Conservation (phyloP, 1,140 invertebrate genomes). For the Nymphalis io region DNA sequence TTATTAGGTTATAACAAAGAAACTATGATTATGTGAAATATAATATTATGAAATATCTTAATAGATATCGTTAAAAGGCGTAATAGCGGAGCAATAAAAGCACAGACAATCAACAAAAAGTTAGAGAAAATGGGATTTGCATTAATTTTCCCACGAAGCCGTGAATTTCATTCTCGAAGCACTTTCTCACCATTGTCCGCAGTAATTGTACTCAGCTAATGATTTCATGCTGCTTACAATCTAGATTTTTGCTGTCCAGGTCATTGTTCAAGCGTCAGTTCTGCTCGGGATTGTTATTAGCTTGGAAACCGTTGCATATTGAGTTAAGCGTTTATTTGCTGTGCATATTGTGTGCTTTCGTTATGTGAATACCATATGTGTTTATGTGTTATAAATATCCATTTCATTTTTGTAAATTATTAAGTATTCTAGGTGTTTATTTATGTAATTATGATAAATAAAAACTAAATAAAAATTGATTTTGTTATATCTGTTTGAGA, state of each 20-base stretch:
- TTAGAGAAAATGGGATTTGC: conserved; percentile 51
- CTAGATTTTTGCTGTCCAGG: conserved; percentile 49
- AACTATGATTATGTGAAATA: neutral
- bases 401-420: too few relatives aligned
- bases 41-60: conserved; percentile 22
- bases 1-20: too few relatives aligned
- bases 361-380: too few relatives aligned
- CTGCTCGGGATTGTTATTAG: conserved; percentile 17
- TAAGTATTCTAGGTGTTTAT: too few relatives aligned
- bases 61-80: conserved; percentile 26
- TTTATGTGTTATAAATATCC: too few relatives aligned
- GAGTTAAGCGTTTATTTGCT: conserved; percentile 10
- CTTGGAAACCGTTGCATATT: conserved; percentile 20
- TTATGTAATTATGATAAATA: too few relatives aligned
- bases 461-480: too few relatives aligned
- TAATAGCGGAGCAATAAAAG: conserved; percentile 29
- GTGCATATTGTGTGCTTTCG: neutral
- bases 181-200: conserved; percentile 66
- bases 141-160: conserved; percentile 60
- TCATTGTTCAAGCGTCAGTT: conserved; percentile 38
- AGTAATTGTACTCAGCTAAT: conserved; percentile 62
- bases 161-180: conserved; percentile 60
- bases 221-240: conserved; percentile 50
- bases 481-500: too few relatives aligned
- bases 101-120: conserved; percentile 47